These are phyloP conservation scores for Spea multiplicata DNA, from an alignment of 2,113 vertebrate genomes.

Conservation along the genomic window DNA sequence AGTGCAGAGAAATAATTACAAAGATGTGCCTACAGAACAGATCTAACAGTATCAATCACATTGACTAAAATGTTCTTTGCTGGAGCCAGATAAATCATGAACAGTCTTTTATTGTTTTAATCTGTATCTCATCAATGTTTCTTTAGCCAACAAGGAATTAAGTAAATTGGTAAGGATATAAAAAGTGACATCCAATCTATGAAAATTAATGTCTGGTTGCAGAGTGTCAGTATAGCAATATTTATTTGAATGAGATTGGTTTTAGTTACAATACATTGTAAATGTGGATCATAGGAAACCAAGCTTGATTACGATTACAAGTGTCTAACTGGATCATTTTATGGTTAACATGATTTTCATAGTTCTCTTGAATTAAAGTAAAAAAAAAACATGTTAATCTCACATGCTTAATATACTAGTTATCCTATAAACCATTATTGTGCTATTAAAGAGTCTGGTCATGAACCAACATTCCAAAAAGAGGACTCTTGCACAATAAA, in stretches of 20 bases:
- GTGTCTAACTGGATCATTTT: conserved; percentile 3
- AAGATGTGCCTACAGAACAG: conserved; percentile 38
- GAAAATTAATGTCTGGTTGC: conserved; percentile 24
- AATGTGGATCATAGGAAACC: conserved; percentile 20
- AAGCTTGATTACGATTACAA: conserved; percentile 14
- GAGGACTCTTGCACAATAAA: too few relatives aligned
- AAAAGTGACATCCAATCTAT: conserved; percentile 48
- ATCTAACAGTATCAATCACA: conserved; percentile 44
- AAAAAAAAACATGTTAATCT: too few relatives aligned
- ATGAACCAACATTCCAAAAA: too few relatives aligned
- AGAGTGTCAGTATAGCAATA: conserved; percentile 22
- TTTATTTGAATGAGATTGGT: conserved; percentile 33
- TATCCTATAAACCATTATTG: too few relatives aligned
- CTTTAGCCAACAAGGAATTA: conserved; percentile 39
- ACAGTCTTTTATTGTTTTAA: conserved; percentile 44
- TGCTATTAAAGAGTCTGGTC: too few relatives aligned
- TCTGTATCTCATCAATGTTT: conserved; percentile 40
- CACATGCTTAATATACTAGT: too few relatives aligned
- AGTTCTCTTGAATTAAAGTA: too few relatives aligned
- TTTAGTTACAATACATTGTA: conserved; percentile 37
- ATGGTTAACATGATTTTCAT: conserved; percentile 10
- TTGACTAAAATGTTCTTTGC: conserved; percentile 19
- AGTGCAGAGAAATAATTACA: conserved; percentile 38
- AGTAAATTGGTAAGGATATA: conserved; percentile 46
- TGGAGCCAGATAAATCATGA: conserved; percentile 42